Percentiles rank a stretch among this genome's conserved stretches.
Conservation (phyloP, 2,797 vertebrate species). For the Oreochromis grahami region DNA sequence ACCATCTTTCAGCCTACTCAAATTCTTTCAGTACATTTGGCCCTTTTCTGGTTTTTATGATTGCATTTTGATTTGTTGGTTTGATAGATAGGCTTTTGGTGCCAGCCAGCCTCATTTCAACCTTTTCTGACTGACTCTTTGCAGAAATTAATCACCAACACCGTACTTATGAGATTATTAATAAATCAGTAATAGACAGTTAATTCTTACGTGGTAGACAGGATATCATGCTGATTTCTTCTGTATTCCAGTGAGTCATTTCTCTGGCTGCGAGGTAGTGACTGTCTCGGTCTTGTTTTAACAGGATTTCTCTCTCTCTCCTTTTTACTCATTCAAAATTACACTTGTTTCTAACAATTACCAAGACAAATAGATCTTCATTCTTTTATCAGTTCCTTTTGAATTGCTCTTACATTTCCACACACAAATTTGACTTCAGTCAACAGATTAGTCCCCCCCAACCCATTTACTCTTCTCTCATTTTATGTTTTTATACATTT, state of each 20-base stretch:
- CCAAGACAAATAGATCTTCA: conserved; percentile 8
- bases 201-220: conserved; percentile 57
- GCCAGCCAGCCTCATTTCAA: conserved; percentile 50
- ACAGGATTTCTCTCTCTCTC: background rate
- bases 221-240: conserved; percentile 26
- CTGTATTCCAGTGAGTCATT: conserved; percentile 50
- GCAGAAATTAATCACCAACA: conserved; percentile 52
- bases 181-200: conserved; percentile 56
- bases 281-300: conserved; percentile 45
- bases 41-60: conserved; percentile 29
- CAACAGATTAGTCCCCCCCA: conserved; percentile 33
- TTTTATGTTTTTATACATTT: conserved; percentile 24
- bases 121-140: conserved; percentile 33
- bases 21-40: conserved; percentile 3
- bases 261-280: conserved; percentile 38
- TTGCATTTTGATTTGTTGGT: conserved; percentile 63
- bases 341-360: conserved; percentile 26
- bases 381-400: conserved; percentile 8
- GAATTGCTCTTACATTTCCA: conserved; percentile 4
- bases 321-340: conserved; percentile 27
- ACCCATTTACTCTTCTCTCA: background rate
- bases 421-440: conserved; percentile 33
- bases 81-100: conserved; percentile 44
- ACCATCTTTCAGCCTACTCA: background rate
- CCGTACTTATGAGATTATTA: conserved; percentile 57